These are phyloP conservation scores for Neodiprion virginianus DNA, from an alignment of 1,140 invertebrate species.

Conservation along the genomic window DNA sequence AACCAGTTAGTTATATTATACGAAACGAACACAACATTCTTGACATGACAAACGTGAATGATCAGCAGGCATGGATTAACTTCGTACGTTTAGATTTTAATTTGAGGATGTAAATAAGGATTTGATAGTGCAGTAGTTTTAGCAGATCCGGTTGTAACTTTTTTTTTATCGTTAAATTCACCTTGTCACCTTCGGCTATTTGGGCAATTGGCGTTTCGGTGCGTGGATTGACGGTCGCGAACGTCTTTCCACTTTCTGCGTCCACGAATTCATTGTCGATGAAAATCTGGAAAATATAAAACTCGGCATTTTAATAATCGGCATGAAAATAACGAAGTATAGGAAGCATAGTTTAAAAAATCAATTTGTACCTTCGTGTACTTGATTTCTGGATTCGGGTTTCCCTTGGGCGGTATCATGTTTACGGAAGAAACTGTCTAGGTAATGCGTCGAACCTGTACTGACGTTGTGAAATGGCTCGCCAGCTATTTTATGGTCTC, in stretches of 20 bases:
- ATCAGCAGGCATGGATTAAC: too few species aligned
- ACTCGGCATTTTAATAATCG: too few species aligned
- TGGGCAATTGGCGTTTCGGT: slow-evolving; percentile 54
- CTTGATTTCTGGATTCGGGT: slow-evolving; percentile 36
- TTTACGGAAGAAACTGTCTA: too few species aligned
- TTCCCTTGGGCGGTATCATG: slow-evolving; percentile 14
- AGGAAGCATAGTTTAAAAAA: too few species aligned
- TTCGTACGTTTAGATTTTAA: too few species aligned
- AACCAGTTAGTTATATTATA: not conserved
- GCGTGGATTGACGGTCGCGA: slow-evolving; percentile 64
- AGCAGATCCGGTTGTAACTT: not conserved
- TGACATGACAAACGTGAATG: too few species aligned
- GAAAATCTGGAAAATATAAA: slow-evolving; percentile 62
- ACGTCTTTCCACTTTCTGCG: slow-evolving; percentile 57
- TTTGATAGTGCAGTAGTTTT: not conserved
- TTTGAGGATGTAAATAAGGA: too few species aligned
- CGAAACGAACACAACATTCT: too few species aligned
- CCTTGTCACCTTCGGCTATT: slow-evolving; percentile 64
- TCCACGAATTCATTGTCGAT: slow-evolving; percentile 74
- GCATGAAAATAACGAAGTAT: too few species aligned
- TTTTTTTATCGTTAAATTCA: slow-evolving; percentile 21
- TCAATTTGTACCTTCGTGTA: slow-evolving; percentile 38
- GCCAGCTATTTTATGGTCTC: too few species aligned
- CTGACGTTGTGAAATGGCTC: too few species aligned
- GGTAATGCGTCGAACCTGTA: too few species aligned